Base-by-base conservation (phyloP, 2,888 invertebrate species). In the Caenorhabditis afra region DNA sequence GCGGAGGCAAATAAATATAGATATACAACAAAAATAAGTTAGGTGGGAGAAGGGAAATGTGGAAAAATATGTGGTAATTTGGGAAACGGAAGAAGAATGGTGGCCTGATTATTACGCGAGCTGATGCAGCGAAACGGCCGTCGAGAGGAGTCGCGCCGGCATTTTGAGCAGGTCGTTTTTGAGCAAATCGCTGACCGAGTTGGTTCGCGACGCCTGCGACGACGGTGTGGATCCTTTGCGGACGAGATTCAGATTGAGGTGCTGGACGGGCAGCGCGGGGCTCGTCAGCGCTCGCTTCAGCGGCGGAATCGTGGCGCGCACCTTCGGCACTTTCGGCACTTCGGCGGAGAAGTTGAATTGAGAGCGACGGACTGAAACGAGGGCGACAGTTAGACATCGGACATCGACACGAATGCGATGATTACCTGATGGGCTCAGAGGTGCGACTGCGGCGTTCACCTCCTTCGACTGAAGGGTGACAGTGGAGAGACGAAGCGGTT, bases 361-460 rank as follows among this genome's bases (percentile, higher is more conserved):
- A 1, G 70, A 61, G 44, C 71, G 64, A 39, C 67, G 55, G 1
- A 73, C 73, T 73, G 66, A 79, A 79, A 79, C 7, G 4, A 59
- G 39, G 16, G 37, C 37, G 35, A 23, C n/a, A 50, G 22, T 37
- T 39, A 35, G 49, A 29, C n/a, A 23, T 22, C 11, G 50, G 41
- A 39, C 22, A n/a, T 29, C 37, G 44, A 45, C n/a, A 37, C 12
- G 22, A 20, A 14, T 20, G 10, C 23, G 47, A 44, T n/a, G 35
- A 37, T 73, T 79, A 79, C 79, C 79, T 78, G 71, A 73, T 61
- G 78, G 78, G 67, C 71, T 78, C 52, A 57, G 37, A 20, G 79
- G 67, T 57, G 67, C 67, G 52, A 67, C 79, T 64, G 67, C 61
- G 16, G 58, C 66, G 45, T 73, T 62, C 23, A 62, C 57, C 35